These are phyloP conservation scores for Panopea generosa DNA, from an alignment of 2,888 invertebrate species.

Conservation along the genomic window DNA sequence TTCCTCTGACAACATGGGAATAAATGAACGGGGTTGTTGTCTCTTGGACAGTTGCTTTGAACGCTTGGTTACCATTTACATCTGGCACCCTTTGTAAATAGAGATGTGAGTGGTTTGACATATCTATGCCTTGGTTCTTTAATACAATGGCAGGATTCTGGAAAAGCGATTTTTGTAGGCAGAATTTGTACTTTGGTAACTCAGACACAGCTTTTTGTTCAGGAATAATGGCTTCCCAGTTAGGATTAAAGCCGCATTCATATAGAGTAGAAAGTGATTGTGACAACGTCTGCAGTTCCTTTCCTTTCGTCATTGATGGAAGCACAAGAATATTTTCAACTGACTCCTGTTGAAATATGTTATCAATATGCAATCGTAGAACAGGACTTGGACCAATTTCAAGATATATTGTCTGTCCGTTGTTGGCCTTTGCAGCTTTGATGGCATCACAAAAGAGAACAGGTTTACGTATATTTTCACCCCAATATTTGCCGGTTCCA, in stretches of 20 bases:
- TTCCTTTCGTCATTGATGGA: slow-evolving; percentile 43
- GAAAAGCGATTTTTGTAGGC: background rate
- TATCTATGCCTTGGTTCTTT: background rate
- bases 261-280: slow-evolving; percentile 35
- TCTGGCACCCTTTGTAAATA: background rate
- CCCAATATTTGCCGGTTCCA: slow-evolving; percentile 64
- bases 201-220: slow-evolving; percentile 14
- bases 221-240: slow-evolving; percentile 36
- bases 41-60: slow-evolving; percentile 17
- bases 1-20: slow-evolving; percentile 55
- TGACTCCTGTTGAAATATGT: slow-evolving; percentile 39
- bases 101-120: background rate
- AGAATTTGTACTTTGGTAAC: slow-evolving; percentile 58
- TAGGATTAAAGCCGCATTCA: slow-evolving; percentile 39
- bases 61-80: background rate
- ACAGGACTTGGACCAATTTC: slow-evolving; percentile 75
- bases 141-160: background rate
- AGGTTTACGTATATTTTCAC: slow-evolving; percentile 63
- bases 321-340: slow-evolving; percentile 12
- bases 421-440: slow-evolving; percentile 15
- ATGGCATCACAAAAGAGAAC: slow-evolving; percentile 66
- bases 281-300: slow-evolving; percentile 35
- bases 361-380: slow-evolving; percentile 55
- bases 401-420: slow-evolving; percentile 58
- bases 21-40: slow-evolving; percentile 58